phyloP scores from a whole-genome alignment of 2,797 vertebrate species.

The Muraenolepis orangiensis region DNA sequence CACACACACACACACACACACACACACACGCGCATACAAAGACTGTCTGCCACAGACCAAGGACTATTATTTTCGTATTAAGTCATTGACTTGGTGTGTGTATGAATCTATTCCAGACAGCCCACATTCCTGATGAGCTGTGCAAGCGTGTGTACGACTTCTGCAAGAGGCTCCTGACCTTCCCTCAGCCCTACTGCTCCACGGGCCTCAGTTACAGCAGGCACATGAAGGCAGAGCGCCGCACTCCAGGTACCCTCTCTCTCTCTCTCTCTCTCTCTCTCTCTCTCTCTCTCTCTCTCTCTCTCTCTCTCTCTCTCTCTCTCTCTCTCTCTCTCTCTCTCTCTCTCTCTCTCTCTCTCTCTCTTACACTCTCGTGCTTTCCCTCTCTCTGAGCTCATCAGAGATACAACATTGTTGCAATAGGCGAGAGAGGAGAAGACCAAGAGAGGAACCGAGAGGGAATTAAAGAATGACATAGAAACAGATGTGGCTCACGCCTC shows the following conservation, averaged over 20 bases:
- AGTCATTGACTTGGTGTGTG: not conserved
- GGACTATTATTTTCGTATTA: not conserved
- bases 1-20: not conserved
- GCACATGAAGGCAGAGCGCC: constrained; percentile 79
- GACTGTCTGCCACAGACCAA: no score
- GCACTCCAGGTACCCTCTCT: constrained; percentile 74
- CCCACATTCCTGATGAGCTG: constrained; percentile 83
- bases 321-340: no score
- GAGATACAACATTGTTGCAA: no score
- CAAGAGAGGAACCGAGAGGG: no score
- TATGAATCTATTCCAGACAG: constrained; percentile 68
- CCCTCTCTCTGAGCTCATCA: no score
- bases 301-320: no score
- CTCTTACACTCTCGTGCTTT: not conserved
- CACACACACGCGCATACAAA: not conserved
- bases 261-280: no score
- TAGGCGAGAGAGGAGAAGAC: no score
- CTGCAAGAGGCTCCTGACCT: constrained; percentile 84
- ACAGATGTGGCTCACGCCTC: no score
- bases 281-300: no score
- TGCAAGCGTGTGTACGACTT: constrained; percentile 83
- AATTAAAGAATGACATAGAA: no score
- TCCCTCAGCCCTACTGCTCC: constrained; percentile 86
- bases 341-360: not conserved
- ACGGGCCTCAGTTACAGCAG: constrained; percentile 82